Conservation (phyloP, 2,888 invertebrate genomes). For the Coronaproctus castanopsis region DNA sequence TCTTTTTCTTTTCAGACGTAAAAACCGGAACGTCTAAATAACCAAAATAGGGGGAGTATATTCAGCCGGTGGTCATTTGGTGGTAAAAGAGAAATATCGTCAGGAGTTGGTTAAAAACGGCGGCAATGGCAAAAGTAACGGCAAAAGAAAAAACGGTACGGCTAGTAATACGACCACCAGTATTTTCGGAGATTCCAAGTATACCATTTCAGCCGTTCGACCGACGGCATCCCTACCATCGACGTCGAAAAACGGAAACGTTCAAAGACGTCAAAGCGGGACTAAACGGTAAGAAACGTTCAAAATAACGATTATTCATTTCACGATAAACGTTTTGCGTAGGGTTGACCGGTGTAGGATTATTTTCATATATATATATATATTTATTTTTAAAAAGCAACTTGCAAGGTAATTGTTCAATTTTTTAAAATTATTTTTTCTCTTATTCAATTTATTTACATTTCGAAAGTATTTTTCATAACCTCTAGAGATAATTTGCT, state of each 20-base stretch:
- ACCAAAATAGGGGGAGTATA: conserved; percentile 28
- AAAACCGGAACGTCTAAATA: not conserved
- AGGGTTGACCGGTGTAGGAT: too few species aligned
- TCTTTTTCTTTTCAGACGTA: too few species aligned
- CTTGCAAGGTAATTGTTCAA: too few species aligned
- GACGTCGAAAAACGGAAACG: conserved; percentile 3
- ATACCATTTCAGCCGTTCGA: conserved; percentile 9
- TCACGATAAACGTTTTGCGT: too few species aligned
- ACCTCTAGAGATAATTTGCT: too few species aligned
- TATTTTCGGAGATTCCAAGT: conserved; percentile 10
- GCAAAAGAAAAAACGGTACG: not conserved
- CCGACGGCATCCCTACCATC: not conserved
- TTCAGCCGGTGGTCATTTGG: conserved; percentile 26
- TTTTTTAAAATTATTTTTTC: too few species aligned
- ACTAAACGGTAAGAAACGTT: too few species aligned
- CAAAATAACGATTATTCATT: too few species aligned
- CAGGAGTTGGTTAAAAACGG: not conserved
- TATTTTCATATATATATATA: too few species aligned
- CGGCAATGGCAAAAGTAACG: not conserved
- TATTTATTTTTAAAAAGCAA: too few species aligned
- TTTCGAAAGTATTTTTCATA: too few species aligned
- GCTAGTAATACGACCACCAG: conserved; percentile 2
- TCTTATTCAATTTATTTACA: too few species aligned
- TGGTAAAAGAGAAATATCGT: conserved; percentile 21
- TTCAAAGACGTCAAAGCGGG: conserved; percentile 7